Evolutionary conservation across 2,888 invertebrate genomes (phyloP).

Genomic region (Mermis nigrescens): DNA sequence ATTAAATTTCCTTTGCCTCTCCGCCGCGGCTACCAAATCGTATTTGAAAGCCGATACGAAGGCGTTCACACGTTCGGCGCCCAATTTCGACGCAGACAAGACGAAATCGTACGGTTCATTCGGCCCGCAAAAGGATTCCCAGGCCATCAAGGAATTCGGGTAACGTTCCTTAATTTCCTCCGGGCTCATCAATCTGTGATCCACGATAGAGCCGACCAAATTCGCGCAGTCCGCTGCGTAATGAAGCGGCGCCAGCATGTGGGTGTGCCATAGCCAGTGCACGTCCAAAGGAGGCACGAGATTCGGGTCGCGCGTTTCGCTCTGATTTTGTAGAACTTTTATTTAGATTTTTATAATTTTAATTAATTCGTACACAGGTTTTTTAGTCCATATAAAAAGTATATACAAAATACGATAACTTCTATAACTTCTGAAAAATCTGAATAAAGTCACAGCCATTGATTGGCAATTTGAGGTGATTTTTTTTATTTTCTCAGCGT

Average conservation of each 20-base stretch:
- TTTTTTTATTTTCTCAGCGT: too few species aligned
- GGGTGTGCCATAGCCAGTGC: constrained; percentile 39
- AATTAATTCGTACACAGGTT: too few species aligned
- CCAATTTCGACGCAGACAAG: constrained; percentile 24
- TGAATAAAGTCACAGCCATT: too few species aligned
- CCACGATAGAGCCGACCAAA: constrained; percentile 25
- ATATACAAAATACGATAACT: too few species aligned
- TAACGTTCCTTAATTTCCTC: constrained; percentile 23
- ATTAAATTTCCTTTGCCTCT: constrained; percentile 36
- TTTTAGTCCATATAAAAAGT: too few species aligned
- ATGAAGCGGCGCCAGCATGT: constrained; percentile 30
- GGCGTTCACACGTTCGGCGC: constrained; percentile 23
- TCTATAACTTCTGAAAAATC: too few species aligned
- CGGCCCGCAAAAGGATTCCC: not conserved
- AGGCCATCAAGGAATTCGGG: constrained; percentile 8
- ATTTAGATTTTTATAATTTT: not conserved
- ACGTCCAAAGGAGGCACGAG: constrained; percentile 38
- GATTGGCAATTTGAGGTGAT: too few species aligned
- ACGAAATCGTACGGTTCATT: constrained; percentile 30
- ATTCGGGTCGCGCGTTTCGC: constrained; percentile 18
- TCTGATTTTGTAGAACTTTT: not conserved
- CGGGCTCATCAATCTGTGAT: constrained; percentile 33
- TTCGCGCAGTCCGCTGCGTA: constrained; percentile 22
- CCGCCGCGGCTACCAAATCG: constrained; percentile 34
- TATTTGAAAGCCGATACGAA: constrained; percentile 24